Base-by-base conservation (phyloP, 2,888 invertebrate species). In the Cheilosia pagana region DNA sequence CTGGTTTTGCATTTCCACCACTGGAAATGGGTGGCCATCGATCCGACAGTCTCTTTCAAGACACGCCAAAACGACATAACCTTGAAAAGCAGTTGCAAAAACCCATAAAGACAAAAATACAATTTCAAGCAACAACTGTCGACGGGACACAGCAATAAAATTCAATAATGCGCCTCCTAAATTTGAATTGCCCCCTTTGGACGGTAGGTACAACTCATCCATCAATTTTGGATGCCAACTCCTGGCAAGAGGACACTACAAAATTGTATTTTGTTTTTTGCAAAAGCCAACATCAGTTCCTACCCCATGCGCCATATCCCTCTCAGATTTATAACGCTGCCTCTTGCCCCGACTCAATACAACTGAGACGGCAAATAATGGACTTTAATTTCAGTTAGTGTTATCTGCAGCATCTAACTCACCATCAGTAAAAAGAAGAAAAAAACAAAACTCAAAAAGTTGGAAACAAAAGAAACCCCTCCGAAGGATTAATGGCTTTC, bases 381-480 rank as follows among this genome's bases (percentile, higher is more conserved):
- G 76, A 70, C 57, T 70, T 70, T 48, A 68, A 75, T 75, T 68
- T 62, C 76, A 57, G 31, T 41, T 68, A 55, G 14, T 50, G 23
- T 14, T 50, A 12, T 50, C n/a, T 50, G 43, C 19, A 6, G 35
- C 14, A 68, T 67, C 53, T 53, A 45, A 28, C n/a, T 12, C 41
- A 16, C 5, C 39, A 19, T 28, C 12, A 53, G 53, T n/a, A 45
- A 43, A n/a, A n/a, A n/a, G n/a, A n/a, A n/a, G n/a, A n/a, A n/a
- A n/a, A n/a, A n/a, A n/a, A n/a, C 43, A 68, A 55, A 68, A 4
- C 45, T 55, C 39, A 23, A 10, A 50, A 16, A 16, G 7, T 50
- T n/a, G 10, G 39, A 35, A 43, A 70, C 25, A 19, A 65, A 59
- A 16, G 14, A 60, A 39, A 55, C 14, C 39, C 52, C 35, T 52